These are phyloP conservation scores for Thecocarcelia acutangulata DNA, from an alignment of 2,888 invertebrate genomes.

Conservation along the genomic window DNA sequence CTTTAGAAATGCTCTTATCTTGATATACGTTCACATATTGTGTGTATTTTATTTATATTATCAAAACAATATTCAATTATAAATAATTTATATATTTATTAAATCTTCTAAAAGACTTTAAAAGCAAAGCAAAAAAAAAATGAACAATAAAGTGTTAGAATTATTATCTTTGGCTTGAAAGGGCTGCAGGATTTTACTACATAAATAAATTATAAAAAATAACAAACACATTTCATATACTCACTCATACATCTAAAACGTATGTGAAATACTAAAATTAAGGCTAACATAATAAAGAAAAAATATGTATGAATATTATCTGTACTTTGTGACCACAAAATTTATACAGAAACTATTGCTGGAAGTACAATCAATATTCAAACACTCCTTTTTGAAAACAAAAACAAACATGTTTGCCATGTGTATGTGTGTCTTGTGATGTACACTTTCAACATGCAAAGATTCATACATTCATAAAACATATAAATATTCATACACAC, in stretches of 20 bases:
- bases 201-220: constrained; percentile 57
- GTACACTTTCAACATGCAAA: not conserved
- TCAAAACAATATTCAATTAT: not conserved
- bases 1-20: not conserved
- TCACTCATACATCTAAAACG: constrained; percentile 46
- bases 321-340: constrained; percentile 50
- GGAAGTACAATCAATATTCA: constrained; percentile 56
- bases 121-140: constrained; percentile 1
- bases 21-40: too few relatives aligned
- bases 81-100: not conserved
- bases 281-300: not conserved
- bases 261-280: constrained; percentile 9
- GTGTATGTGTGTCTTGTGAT: not conserved
- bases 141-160: constrained; percentile 36
- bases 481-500: not conserved
- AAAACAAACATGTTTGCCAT: constrained; percentile 25
- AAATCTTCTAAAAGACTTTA: too few relatives aligned
- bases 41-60: too few relatives aligned
- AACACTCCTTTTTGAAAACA: constrained; percentile 59
- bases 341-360: constrained; percentile 17
- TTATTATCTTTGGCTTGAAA: constrained; percentile 62
- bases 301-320: not conserved
- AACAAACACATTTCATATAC: constrained; percentile 42
- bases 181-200: constrained; percentile 40
- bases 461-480: not conserved